These are phyloP conservation scores for Oryzias woworae DNA, from an alignment of 2,113 vertebrate species.

Conservation along the genomic window DNA sequence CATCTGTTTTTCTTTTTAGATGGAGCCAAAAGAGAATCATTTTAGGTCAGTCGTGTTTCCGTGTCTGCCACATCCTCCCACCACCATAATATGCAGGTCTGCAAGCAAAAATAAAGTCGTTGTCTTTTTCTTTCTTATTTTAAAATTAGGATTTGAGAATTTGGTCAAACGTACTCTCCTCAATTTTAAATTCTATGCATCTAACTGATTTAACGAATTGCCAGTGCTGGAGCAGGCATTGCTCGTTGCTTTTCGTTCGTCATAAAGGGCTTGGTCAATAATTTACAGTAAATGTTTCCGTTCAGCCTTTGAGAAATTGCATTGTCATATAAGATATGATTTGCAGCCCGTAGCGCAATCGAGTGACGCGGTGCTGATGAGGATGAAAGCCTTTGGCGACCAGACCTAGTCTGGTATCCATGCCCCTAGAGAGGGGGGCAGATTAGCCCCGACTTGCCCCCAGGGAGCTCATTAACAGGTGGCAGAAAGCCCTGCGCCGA, in stretches of 20 bases:
- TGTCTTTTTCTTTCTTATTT: too few species aligned
- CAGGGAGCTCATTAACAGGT: slow-evolving; percentile 92
- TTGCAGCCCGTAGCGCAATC: not conserved
- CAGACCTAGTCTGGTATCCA: slow-evolving; percentile 41
- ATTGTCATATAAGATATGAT: not conserved
- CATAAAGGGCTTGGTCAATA: too few species aligned
- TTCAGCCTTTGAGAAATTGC: not conserved
- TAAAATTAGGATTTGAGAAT: too few species aligned
- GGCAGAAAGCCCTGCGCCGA: slow-evolving; percentile 77
- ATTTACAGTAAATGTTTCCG: too few species aligned
- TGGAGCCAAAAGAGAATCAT: not conserved
- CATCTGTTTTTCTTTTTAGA: too few species aligned
- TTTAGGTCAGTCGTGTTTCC: slow-evolving; percentile 32
- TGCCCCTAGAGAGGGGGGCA: slow-evolving; percentile 40
- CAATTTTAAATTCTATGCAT: too few species aligned
- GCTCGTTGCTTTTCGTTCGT: too few species aligned
- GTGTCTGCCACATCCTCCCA: slow-evolving; percentile 46
- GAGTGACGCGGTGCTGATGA: slow-evolving; percentile 21
- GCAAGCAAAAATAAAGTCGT: slow-evolving; percentile 1
- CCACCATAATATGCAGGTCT: slow-evolving; percentile 22
- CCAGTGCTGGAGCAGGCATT: too few species aligned
- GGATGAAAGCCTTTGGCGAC: slow-evolving; percentile 59
- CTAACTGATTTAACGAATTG: too few species aligned
- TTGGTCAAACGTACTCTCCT: too few species aligned
- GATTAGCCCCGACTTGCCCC: slow-evolving; percentile 66